Evolutionary conservation across 2,888 invertebrate genomes (phyloP).

Genomic region (Pollenia labialis): DNA sequence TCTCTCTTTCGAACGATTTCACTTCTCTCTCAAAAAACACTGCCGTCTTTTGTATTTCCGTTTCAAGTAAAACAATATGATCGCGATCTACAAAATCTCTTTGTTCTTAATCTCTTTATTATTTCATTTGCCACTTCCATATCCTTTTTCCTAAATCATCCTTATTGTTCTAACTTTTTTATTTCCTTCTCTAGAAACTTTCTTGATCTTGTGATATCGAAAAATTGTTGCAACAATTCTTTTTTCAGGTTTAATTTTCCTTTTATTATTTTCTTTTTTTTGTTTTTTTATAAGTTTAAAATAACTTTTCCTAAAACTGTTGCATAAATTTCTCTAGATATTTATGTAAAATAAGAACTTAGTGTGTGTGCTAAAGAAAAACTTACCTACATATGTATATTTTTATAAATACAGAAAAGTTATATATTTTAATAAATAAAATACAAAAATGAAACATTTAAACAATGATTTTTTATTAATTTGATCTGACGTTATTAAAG

Average conservation of each 20-base stretch:
- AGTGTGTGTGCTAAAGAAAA: conserved; percentile 70
- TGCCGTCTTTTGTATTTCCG: conserved; percentile 62
- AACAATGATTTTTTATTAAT: background rate
- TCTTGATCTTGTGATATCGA: conserved; percentile 77
- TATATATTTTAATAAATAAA: conserved; percentile 47
- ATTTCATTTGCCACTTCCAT: conserved; percentile 40
- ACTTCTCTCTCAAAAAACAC: conserved; percentile 51
- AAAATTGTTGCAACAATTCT: conserved; percentile 76
- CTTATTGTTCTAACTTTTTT: conserved; percentile 57
- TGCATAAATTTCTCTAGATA: conserved; percentile 54
- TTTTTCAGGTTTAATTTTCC: conserved; percentile 74
- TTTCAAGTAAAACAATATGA: conserved; percentile 46
- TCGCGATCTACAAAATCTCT: conserved; percentile 58
- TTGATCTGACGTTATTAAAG: background rate
- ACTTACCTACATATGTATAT: conserved; percentile 17
- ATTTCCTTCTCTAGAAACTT: conserved; percentile 71
- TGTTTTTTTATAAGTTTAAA: conserved; percentile 68
- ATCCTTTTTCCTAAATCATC: conserved; percentile 40
- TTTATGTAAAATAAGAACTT: conserved; percentile 49
- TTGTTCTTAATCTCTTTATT: conserved; percentile 4
- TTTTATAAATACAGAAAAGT: conserved; percentile 53
- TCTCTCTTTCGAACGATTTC: conserved; percentile 17
- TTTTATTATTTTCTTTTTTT: conserved; percentile 69
- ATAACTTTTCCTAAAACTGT: conserved; percentile 69
- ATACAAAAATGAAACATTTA: conserved; percentile 35